Percentiles rank a stretch among this genome's conserved stretches.
phyloP scores from a whole-genome alignment of 2,888 invertebrate genomes.

The Ptilodon capucinus region DNA sequence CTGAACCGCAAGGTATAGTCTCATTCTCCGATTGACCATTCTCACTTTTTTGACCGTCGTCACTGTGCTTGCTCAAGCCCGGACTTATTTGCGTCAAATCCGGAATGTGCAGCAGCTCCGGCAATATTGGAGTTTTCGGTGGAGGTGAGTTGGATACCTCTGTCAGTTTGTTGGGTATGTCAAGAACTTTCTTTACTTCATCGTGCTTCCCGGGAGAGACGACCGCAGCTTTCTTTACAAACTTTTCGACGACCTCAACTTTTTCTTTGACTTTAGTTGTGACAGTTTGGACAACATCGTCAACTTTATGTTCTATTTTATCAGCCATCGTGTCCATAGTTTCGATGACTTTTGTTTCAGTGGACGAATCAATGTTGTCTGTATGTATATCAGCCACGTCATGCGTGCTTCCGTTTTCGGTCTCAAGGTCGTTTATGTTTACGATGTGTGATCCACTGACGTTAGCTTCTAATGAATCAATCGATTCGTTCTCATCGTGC shows the following conservation, averaged over 20 bases:
- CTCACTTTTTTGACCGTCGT: slow-evolving; percentile 73
- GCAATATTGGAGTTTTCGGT: slow-evolving; percentile 70
- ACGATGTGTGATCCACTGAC: slow-evolving; percentile 78
- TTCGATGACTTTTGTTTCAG: slow-evolving; percentile 40
- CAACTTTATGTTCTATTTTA: slow-evolving; percentile 40
- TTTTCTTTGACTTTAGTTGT: slow-evolving; percentile 51
- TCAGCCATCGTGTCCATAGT: slow-evolving; percentile 48
- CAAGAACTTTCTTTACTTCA: slow-evolving; percentile 57
- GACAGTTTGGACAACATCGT: slow-evolving; percentile 38
- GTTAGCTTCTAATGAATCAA: slow-evolving; percentile 78
- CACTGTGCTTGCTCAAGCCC: slow-evolving; percentile 67
- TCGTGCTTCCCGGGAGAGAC: slow-evolving; percentile 53
- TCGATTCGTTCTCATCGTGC: slow-evolving; percentile 69
- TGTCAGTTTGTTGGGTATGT: slow-evolving; percentile 58
- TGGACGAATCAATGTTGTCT: slow-evolving; percentile 44
- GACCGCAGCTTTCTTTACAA: slow-evolving; percentile 60
- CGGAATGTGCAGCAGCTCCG: slow-evolving; percentile 68
- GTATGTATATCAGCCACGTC: slow-evolving; percentile 57
- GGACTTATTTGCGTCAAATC: slow-evolving; percentile 71
- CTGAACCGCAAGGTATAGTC: slow-evolving; percentile 75
- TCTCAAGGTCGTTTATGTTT: slow-evolving; percentile 77
- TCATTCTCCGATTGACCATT: slow-evolving; percentile 75
- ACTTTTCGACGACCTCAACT: slow-evolving; percentile 60
- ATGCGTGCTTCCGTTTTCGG: slow-evolving; percentile 60
- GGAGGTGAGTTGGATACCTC: slow-evolving; percentile 70